These are phyloP conservation scores for Rhinogobius similis DNA, from an alignment of 2,113 vertebrate genomes.

Conservation along the genomic window DNA sequence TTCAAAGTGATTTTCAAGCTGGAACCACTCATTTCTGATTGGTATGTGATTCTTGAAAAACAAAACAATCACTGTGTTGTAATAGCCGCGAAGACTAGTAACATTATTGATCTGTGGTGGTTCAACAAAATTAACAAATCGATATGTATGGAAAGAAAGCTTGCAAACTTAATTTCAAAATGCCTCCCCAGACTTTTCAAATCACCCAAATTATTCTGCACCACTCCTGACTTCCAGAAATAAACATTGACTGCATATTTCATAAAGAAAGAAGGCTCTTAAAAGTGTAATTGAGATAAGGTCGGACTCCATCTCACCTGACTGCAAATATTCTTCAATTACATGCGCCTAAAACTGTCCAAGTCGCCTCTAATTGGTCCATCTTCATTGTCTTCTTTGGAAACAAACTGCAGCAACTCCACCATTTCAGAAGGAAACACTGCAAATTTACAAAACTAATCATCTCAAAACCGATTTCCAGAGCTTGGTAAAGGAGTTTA, in stretches of 20 bases:
- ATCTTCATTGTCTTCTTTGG: background rate
- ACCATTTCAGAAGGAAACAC: background rate
- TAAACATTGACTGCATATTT: background rate
- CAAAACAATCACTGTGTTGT: background rate
- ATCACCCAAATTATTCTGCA: background rate
- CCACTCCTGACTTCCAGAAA: background rate
- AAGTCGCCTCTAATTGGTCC: background rate
- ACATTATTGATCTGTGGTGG: background rate
- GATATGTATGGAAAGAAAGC: background rate
- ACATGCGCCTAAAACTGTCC: background rate
- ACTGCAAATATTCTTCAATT: background rate
- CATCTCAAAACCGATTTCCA: background rate
- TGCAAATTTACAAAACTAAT: background rate
- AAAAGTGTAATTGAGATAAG: background rate
- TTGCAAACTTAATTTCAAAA: background rate
- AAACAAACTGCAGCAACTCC: slow-evolving; percentile 44
- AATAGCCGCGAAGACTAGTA: background rate
- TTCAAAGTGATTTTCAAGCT: too few species aligned
- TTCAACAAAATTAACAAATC: background rate
- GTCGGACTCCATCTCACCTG: background rate
- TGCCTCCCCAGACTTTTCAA: background rate
- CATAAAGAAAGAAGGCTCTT: background rate
- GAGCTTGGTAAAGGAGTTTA: background rate
- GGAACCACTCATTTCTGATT: too few species aligned
- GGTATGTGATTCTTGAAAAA: too few species aligned